Evolutionary conservation across 2,113 vertebrate genomes (phyloP).

Genomic region (Opisthocomus hoazin): DNA sequence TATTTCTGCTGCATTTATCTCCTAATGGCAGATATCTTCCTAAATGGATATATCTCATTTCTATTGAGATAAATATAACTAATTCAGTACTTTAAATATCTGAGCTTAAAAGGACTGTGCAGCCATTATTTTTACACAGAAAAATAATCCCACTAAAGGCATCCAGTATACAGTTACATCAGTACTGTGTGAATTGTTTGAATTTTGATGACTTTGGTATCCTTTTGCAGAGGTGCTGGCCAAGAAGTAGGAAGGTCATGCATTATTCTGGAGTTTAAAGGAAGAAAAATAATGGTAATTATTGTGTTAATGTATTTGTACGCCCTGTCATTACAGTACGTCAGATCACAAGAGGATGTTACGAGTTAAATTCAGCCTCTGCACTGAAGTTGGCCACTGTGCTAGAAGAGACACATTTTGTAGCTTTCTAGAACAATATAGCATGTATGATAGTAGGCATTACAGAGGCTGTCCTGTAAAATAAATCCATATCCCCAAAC

Average conservation of each 20-base stretch:
- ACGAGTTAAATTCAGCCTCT: not conserved
- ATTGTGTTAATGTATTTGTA: not conserved
- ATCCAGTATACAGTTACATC: rapidly evolving
- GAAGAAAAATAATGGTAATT: slow-evolving; percentile 97
- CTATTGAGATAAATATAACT: not conserved
- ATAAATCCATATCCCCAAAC: not conserved
- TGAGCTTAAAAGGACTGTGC: not conserved
- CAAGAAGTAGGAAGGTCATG: slow-evolving; percentile 98
- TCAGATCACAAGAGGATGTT: not conserved
- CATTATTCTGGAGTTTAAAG: slow-evolving; percentile 98
- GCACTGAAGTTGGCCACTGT: not conserved
- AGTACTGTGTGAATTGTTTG: rapidly evolving
- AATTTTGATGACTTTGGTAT: not conserved
- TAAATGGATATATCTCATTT: too few relatives aligned
- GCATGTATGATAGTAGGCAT: rapidly evolving
- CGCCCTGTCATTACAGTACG: rapidly evolving
- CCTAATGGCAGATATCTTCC: too few relatives aligned
- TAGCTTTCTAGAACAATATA: not conserved
- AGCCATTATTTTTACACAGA: not conserved
- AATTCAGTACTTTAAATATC: not conserved
- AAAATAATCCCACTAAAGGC: not conserved
- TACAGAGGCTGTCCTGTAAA: not conserved
- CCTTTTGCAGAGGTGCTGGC: slow-evolving; percentile 85
- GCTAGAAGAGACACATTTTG: not conserved
- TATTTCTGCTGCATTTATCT: not conserved